phyloP scores from a whole-genome alignment of 1,140 invertebrate genomes.

The Charaxes varanes region DNA sequence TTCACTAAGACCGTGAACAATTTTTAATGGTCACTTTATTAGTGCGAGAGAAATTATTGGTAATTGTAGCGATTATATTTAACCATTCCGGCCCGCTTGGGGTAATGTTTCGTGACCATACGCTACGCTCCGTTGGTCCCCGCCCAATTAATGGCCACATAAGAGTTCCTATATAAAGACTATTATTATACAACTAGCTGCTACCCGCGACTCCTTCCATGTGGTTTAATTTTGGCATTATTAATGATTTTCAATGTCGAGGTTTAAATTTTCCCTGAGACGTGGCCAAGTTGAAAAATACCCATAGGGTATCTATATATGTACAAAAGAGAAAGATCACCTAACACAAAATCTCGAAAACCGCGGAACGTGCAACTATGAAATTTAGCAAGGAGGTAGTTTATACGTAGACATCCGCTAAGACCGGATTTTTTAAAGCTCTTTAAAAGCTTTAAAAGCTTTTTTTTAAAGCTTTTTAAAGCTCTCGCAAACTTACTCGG shows the following conservation, averaged over 20 bases:
- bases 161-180: conserved; percentile 19
- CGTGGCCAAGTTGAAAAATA: too few species aligned
- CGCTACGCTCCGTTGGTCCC: conserved; percentile 25
- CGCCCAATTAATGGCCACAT: conserved; percentile 28
- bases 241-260: background rate
- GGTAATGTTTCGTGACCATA: conserved; percentile 44
- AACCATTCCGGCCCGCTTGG: conserved; percentile 19
- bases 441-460: too few species aligned
- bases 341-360: too few species aligned
- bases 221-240: background rate
- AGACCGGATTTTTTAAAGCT: too few species aligned
- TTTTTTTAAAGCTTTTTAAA: too few species aligned
- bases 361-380: too few species aligned
- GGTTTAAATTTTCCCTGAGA: too few species aligned
- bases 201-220: background rate
- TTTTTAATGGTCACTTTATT: conserved; percentile 11
- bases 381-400: too few species aligned
- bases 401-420: too few species aligned
- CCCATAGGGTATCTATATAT: too few species aligned
- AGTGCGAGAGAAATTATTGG: conserved; percentile 14
- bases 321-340: too few species aligned
- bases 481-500: too few species aligned
- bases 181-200: conserved; percentile 1
- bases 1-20: conserved; percentile 5
- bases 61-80: conserved; percentile 30